phyloP scores from a whole-genome alignment of 2,797 vertebrate genomes.

The Lagodon rhomboides region DNA sequence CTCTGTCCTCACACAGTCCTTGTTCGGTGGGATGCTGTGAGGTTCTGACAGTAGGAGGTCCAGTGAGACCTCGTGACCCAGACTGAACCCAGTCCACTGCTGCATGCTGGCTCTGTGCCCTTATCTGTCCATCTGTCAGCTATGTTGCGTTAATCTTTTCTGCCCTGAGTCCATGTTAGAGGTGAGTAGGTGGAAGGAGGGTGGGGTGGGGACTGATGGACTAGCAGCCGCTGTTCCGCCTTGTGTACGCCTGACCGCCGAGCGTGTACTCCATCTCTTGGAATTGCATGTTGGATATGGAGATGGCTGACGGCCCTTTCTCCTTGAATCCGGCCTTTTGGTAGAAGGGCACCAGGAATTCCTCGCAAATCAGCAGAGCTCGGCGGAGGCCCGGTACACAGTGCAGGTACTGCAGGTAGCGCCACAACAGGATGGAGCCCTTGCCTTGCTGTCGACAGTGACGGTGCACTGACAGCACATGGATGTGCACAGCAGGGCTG shows the following conservation, averaged over 20 bases:
- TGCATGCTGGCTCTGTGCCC: constrained; percentile 18
- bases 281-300: constrained; percentile 81
- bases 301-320: constrained; percentile 82
- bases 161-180: constrained; percentile 58
- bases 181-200: constrained; percentile 26
- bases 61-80: constrained; percentile 8
- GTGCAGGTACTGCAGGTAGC: constrained; percentile 86
- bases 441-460: constrained; percentile 88
- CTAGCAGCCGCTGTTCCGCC: constrained; percentile 86
- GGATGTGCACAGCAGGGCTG: constrained; percentile 84
- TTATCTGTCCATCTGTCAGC: constrained; percentile 37
- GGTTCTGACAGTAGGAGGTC: constrained; percentile 8
- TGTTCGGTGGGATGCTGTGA: constrained; percentile 15
- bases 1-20: constrained; percentile 21
- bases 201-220: neutral
- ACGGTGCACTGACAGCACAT: constrained; percentile 87
- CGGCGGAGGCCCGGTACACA: constrained; percentile 80
- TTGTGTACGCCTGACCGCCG: constrained; percentile 78
- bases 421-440: constrained; percentile 88
- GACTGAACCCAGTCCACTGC: constrained; percentile 31
- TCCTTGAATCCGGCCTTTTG: constrained; percentile 86
- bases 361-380: constrained; percentile 86
- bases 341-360: constrained; percentile 87
- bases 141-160: constrained; percentile 31
- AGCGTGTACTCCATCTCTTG: constrained; percentile 86